Evolutionary conservation across 2,113 vertebrate genomes (phyloP), one percentile per base, ranked within the genome.

Genomic region (Spheniscus mendiculus): DNA sequence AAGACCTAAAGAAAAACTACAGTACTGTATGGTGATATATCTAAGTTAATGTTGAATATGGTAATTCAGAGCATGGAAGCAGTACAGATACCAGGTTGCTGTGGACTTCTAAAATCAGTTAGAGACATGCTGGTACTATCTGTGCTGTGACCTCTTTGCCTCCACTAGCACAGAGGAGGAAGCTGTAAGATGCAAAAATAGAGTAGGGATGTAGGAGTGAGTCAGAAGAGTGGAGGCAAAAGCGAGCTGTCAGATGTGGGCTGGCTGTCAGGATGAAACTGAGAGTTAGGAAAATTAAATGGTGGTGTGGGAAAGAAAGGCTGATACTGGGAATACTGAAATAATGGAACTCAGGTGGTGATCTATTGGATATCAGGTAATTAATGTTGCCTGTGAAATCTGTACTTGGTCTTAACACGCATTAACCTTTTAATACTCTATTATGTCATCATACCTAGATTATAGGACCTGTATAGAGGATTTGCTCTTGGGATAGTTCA

Each of bases 221-320:
- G 91, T 94, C 93, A 95, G 77, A 82, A 87, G 52, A 94, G 73
- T 45, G 82, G 66, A 94, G 95, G 95, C 95, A 96, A 79, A 89
- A 90, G 82, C 87, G 78, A 96, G 70, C 87, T 96, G 96, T 96
- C 87, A 93, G 73, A 76, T 93, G 92, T 93, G 95, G 95, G 91
- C 87, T 91, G 93, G 42, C 78, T 96, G 92, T 94, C 90, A 93
- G 49, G 42, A 23, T 91, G 87, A 87, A 95, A 90, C 49, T 38
- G 49, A 69, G 87, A 95, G 72, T 89, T 95, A 58, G 78, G 87
- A 93, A 91, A 87, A 94, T 88, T 72, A 94, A 90, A 56, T 52
- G 44, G 6, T 63, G 23, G n/a, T 86, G n/a, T 93, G 42, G 36
- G 38, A 62, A 62, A 58, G 44, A 72, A 84, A 61, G 32, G 36